Evolutionary conservation across 2,113 vertebrate species (phyloP), one percentile per base, ranked within the genome.

Genomic region (Mirounga angustirostris): DNA sequence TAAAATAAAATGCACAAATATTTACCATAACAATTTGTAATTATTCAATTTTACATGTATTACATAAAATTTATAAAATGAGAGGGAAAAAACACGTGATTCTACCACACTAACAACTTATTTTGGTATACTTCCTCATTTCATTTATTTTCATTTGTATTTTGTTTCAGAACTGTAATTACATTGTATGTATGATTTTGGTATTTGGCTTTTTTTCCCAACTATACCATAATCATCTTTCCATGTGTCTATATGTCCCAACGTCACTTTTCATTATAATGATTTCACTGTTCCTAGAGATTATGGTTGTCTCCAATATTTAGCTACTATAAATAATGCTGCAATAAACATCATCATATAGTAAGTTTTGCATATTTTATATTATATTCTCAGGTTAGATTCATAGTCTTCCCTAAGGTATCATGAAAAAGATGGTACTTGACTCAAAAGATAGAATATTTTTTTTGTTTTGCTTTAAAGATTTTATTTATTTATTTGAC

Each of bases 161-260:
- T 80, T 59, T 88, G 30, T 69, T 96, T 89, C 40, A 69, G 36
- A 89, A 59, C 33, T 73, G 4, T 46, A 94, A 80, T 59, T 96
- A 58, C 46, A 89, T 89, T 96, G 52, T 19, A 89, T 69, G 16
- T 43, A 79, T 33, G 40, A 84, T 40, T 46, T 76, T 33, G 30
- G 14, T 61, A 78, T 33, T 65, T 84, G 26, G 61, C 36, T 36
- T 59, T 69, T 96, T 69, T 14, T 3, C 58, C 18, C 18, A 82
- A 79, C 33, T 84, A 89, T 83, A n/a, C 2, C 78, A 76, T 65
- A 74, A 82, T 13, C 56, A 65, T 78, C 56, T 83, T 80, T 88
- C 14, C 58, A 81, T 59, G 28, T 71, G 59, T 94, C n/a, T 76
- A 43, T 8, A 78, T 30, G 19, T 50, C 79, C 84, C 52, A 80